phyloP scores from a whole-genome alignment of 2,888 invertebrate genomes.

The Chrysina gloriosa region DNA sequence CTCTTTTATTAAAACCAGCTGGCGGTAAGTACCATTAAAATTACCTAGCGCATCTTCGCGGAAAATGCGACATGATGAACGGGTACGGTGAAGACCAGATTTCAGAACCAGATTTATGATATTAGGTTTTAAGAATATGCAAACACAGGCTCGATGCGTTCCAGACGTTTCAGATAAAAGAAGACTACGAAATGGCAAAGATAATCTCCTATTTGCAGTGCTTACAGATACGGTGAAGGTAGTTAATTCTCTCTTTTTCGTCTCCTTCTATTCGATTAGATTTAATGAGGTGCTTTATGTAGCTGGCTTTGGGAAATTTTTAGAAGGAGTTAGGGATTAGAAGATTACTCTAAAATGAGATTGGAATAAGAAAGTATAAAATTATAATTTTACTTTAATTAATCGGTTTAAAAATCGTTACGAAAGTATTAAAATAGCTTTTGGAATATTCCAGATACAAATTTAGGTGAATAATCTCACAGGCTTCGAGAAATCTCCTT shows the following conservation, averaged over 20 bases:
- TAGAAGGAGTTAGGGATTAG: neutral
- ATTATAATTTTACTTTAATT: conserved; percentile 2
- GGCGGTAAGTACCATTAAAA: conserved; percentile 48
- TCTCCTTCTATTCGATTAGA: conserved; percentile 29
- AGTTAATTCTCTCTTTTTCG: conserved; percentile 4
- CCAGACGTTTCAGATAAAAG: conserved; percentile 36
- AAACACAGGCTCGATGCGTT: conserved; percentile 48
- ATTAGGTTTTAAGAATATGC: conserved; percentile 52
- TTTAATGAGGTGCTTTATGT: conserved; percentile 29
- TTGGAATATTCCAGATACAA: too few species aligned
- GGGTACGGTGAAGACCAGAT: conserved; percentile 44
- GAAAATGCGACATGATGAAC: conserved; percentile 48
- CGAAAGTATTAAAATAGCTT: neutral
- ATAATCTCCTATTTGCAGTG: conserved; percentile 35
- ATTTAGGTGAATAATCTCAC: too few species aligned
- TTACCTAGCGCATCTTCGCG: conserved; percentile 49
- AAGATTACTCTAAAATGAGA: neutral
- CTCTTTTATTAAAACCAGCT: conserved; percentile 32
- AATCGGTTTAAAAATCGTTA: neutral
- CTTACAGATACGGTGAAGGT: conserved; percentile 4
- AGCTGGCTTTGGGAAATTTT: conserved; percentile 16
- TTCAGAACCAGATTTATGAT: conserved; percentile 51
- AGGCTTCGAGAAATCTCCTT: too few species aligned
- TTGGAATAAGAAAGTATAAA: neutral
- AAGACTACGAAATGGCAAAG: conserved; percentile 21